Conservation (phyloP, 2,113 vertebrate species). For the Emydocephalus ijimae region DNA sequence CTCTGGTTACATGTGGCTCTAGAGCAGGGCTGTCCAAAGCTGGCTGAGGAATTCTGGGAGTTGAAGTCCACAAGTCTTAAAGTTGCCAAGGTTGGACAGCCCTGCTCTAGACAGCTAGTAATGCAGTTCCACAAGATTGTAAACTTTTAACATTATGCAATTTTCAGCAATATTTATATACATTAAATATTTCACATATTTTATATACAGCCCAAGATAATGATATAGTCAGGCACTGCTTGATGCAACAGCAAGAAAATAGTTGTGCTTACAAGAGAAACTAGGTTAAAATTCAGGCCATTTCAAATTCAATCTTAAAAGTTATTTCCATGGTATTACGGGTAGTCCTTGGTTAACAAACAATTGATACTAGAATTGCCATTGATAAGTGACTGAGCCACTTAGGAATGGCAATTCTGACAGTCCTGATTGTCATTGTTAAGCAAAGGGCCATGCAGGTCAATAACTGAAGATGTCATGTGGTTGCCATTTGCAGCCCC, state of each 20-base stretch:
- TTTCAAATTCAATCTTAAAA: slow-evolving; percentile 66
- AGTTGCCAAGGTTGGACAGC: too few species aligned
- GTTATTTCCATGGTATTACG: slow-evolving; percentile 45
- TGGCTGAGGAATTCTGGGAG: too few species aligned
- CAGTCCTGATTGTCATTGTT: neutral
- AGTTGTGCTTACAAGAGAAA: slow-evolving; percentile 73
- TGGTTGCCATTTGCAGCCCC: neutral
- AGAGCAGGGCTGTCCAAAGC: too few species aligned
- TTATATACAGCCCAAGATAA: neutral
- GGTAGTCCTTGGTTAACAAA: neutral
- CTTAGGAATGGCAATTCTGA: neutral
- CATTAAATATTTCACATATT: too few species aligned
- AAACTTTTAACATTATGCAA: too few species aligned
- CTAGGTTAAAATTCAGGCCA: slow-evolving; percentile 73
- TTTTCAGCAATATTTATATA: too few species aligned
- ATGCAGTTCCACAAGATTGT: too few species aligned
- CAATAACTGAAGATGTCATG: neutral
- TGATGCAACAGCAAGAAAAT: slow-evolving; percentile 50
- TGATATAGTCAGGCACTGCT: slow-evolving; percentile 64
- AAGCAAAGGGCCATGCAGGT: neutral
- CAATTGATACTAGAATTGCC: neutral
- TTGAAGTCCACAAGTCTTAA: too few species aligned
- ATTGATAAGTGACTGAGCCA: neutral
- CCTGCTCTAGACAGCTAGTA: too few species aligned
- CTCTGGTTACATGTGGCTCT: too few species aligned